Evolutionary conservation across 2,113 vertebrate genomes (phyloP).

Genomic region (Mellivora capensis): DNA sequence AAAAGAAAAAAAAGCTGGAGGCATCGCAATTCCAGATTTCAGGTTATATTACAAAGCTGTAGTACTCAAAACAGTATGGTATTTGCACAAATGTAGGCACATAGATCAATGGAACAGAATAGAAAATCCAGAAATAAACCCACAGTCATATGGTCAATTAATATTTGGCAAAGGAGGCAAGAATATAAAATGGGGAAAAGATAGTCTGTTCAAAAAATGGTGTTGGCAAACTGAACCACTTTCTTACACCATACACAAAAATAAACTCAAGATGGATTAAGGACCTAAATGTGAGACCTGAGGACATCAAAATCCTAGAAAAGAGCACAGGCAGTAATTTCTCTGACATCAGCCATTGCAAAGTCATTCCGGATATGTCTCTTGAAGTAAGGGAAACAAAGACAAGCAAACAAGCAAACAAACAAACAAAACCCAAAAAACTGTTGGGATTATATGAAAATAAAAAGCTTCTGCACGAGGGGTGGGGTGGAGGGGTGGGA

Average conservation of each 20-base stretch:
- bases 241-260: neutral
- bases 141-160: neutral
- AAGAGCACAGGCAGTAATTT: neutral
- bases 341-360: neutral
- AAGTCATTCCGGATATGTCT: neutral
- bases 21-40: neutral
- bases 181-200: neutral
- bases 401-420: neutral
- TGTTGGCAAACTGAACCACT: neutral
- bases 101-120: neutral
- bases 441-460: neutral
- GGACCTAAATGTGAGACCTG: neutral
- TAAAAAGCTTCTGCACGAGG: neutral
- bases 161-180: neutral
- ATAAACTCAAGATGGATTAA: neutral
- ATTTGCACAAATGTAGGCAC: neutral
- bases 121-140: neutral
- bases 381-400: neutral
- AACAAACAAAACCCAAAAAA: neutral
- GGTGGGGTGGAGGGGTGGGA: too few species aligned
- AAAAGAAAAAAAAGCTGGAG: neutral
- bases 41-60: neutral
- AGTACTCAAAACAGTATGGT: neutral
- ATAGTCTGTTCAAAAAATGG: neutral
- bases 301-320: neutral